Conservation (phyloP, 2,113 vertebrate species). For the human (Homo sapiens) region GRCh38 chr15:69371001-69371500, state of each 20-base stretch:
- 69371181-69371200: slow-evolving; percentile 21
- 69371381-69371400: background rate
- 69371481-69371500: background rate
- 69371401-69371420: slow-evolving; percentile 22
- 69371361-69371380: background rate
- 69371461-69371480: background rate
- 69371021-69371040: slow-evolving; percentile 42
- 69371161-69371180: slow-evolving; percentile 9
- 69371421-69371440: background rate
- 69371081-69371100: background rate
- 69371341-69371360: background rate
- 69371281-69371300: background rate
- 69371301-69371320: background rate
- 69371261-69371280: slow-evolving; percentile 15
- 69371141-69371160: background rate
- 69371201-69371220: background rate
- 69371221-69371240: background rate
- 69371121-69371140: background rate
- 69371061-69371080: background rate
- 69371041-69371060: slow-evolving; percentile 6
- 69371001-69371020: background rate
- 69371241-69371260: background rate
- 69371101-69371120: background rate
- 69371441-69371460: background rate
- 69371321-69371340: background rate